phyloP scores from a whole-genome alignment of 2,113 vertebrate genomes.

The Artemisiospiza belli region DNA sequence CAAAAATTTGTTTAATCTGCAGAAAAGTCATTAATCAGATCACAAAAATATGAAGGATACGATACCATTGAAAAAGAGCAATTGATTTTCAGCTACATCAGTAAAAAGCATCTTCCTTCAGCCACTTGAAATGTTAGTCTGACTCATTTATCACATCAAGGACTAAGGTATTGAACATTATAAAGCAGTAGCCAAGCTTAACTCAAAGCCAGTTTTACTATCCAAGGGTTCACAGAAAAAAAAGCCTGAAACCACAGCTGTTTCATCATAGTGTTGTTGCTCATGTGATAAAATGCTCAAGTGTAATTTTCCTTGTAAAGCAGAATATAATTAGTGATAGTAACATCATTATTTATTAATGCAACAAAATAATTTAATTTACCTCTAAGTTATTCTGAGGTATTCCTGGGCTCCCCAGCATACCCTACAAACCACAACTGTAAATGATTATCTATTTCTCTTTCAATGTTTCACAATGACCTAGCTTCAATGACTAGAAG shows the following conservation, averaged over 20 bases:
- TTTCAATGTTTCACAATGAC: not conserved
- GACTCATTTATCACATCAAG: conserved; percentile 13
- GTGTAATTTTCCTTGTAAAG: not conserved
- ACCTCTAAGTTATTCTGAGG: not conserved
- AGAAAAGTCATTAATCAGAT: conserved; percentile 8
- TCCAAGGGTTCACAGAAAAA: not conserved
- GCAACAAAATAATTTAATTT: not conserved
- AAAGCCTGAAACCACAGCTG: not conserved
- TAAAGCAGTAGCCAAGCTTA: not conserved
- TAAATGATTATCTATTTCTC: not conserved
- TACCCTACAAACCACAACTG: not conserved
- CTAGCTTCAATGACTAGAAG: not conserved
- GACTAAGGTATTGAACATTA: not conserved
- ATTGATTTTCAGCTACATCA: conserved; percentile 19
- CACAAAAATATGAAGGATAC: not conserved
- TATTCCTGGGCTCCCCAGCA: not conserved
- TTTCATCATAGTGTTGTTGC: not conserved
- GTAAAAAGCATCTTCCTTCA: not conserved
- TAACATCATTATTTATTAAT: not conserved
- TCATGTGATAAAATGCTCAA: not conserved
- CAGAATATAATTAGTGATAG: not conserved
- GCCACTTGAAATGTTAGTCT: not conserved
- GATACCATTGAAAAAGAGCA: not conserved
- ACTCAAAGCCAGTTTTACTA: not conserved
- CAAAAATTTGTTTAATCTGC: not conserved